These are phyloP conservation scores for Molanna angustata DNA, from an alignment of 2,888 invertebrate species.

Conservation along the genomic window DNA sequence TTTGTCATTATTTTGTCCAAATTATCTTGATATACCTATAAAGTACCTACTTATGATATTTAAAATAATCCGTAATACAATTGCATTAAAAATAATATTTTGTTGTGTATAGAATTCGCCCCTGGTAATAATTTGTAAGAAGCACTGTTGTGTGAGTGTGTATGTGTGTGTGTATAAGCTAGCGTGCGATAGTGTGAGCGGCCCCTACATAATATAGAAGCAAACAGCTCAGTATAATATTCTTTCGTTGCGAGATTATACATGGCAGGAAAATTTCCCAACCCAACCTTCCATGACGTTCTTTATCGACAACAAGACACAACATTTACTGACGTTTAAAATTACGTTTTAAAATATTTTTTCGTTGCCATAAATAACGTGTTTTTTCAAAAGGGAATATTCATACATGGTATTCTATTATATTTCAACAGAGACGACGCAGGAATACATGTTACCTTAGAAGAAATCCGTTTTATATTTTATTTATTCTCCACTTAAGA, in stretches of 20 bases:
- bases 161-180: neutral
- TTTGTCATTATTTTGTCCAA: too few relatives aligned
- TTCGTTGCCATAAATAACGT: neutral
- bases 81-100: neutral
- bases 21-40: too few relatives aligned
- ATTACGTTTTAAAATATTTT: too few relatives aligned
- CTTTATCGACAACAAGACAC: constrained; percentile 29
- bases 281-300: constrained; percentile 43
- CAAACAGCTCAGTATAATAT: constrained; percentile 15
- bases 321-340: too few relatives aligned
- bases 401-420: too few relatives aligned
- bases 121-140: too few relatives aligned
- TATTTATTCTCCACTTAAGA: too few relatives aligned
- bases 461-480: too few relatives aligned
- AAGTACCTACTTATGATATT: neutral
- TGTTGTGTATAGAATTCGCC: too few relatives aligned
- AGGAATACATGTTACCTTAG: too few relatives aligned
- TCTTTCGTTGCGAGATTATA: constrained; percentile 29
- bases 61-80: neutral
- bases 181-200: constrained; percentile 7
- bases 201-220: constrained; percentile 19
- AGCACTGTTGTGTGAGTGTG: neutral
- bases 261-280: constrained; percentile 41
- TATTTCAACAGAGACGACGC: too few relatives aligned
- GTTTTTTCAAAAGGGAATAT: neutral